Conservation (phyloP, 2,888 invertebrate species). For the Orthosia cruda region DNA sequence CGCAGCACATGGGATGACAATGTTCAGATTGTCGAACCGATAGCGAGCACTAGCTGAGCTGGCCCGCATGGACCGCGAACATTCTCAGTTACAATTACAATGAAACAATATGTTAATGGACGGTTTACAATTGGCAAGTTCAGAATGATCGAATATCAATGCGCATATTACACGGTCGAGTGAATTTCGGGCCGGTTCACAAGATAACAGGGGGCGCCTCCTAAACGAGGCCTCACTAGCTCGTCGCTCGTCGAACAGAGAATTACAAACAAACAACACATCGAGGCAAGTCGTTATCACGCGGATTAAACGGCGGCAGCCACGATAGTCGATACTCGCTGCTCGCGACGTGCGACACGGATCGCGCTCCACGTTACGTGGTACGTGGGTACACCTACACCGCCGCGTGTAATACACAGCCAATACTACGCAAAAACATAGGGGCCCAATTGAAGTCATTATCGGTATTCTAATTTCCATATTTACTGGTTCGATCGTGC, state of each 20-base stretch:
- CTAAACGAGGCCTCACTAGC: constrained; percentile 86
- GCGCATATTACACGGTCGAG: constrained; percentile 84
- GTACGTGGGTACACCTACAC: not conserved
- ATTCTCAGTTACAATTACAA: constrained; percentile 28
- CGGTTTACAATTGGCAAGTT: constrained; percentile 54
- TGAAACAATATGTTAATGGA: constrained; percentile 38
- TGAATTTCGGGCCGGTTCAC: constrained; percentile 83
- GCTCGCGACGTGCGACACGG: constrained; percentile 39
- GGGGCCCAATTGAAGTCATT: constrained; percentile 15
- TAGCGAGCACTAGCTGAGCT: not conserved
- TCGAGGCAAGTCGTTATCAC: constrained; percentile 82
- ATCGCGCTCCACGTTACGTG: constrained; percentile 5
- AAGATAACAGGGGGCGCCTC: constrained; percentile 88
- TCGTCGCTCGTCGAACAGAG: constrained; percentile 76
- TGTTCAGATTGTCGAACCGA: constrained; percentile 2
- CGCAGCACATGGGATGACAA: constrained; percentile 9
- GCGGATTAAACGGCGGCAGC: constrained; percentile 69
- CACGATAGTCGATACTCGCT: constrained; percentile 67
- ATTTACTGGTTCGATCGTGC: constrained; percentile 4
- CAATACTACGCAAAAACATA: constrained; percentile 23
- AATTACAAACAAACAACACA: constrained; percentile 86
- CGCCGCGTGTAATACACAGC: constrained; percentile 5
- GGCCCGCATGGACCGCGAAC: not conserved
- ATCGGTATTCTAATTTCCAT: constrained; percentile 25
- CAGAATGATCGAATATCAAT: constrained; percentile 74